Percentiles rank a stretch among this genome's conserved stretches.
Evolutionary conservation across 2,113 vertebrate species (phyloP).

Genomic region (Silurus meridionalis): DNA sequence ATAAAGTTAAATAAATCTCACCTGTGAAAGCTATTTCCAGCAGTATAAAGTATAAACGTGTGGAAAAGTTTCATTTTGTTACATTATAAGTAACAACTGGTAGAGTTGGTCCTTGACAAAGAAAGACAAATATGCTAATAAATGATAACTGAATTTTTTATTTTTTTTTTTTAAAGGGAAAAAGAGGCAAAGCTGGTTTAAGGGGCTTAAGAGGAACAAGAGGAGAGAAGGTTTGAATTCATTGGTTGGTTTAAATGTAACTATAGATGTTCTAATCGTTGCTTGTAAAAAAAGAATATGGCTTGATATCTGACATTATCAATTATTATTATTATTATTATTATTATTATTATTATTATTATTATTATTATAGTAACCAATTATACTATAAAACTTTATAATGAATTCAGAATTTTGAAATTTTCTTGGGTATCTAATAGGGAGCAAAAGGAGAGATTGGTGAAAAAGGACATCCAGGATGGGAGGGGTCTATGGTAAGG

Average conservation of each 20-base stretch:
- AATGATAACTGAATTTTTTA: neutral
- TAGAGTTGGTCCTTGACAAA: neutral
- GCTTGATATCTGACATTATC: neutral
- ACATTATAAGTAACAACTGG: neutral
- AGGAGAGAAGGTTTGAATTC: slow-evolving; percentile 78
- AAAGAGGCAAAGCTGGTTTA: slow-evolving; percentile 77
- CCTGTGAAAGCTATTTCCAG: neutral
- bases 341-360: neutral
- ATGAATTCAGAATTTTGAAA: neutral
- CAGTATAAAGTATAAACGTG: neutral
- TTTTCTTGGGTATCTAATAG: slow-evolving; percentile 62
- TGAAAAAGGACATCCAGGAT: slow-evolving; percentile 70
- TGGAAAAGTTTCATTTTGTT: neutral
- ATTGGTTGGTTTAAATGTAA: neutral
- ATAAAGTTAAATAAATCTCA: neutral
- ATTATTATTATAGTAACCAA: neutral
- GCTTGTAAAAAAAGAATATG: neutral
- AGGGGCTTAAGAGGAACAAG: slow-evolving; percentile 72
- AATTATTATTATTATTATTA: neutral
- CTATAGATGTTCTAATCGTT: neutral
- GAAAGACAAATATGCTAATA: neutral
- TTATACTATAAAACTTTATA: neutral
- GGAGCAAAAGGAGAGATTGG: slow-evolving; percentile 74
- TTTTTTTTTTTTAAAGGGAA: slow-evolving; percentile 71
- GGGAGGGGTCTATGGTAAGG: slow-evolving; percentile 79